phyloP scores from a whole-genome alignment of 2,113 vertebrate species.

The Macaca nemestrina region DNA sequence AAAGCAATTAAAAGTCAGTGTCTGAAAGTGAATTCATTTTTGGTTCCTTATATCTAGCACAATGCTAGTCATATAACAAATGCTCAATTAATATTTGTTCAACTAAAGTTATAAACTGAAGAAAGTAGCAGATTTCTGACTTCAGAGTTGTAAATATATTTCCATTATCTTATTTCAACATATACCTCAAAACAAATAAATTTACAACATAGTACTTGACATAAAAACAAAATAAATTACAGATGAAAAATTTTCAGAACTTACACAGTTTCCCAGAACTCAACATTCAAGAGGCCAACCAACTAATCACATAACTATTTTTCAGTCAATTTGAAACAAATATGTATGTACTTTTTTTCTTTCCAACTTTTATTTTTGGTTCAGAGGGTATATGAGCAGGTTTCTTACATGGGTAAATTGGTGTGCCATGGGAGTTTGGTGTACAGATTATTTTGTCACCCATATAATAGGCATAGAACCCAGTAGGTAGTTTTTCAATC shows the following conservation, averaged over 20 bases:
- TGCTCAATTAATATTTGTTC: not conserved
- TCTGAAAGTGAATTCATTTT: not conserved
- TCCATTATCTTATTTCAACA: not conserved
- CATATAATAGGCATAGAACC: no score
- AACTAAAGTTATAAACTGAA: not conserved
- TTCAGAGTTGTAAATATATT: constrained; percentile 10
- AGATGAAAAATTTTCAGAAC: not conserved
- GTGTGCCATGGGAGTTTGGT: no score
- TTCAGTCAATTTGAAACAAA: not conserved
- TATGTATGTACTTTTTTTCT: no score
- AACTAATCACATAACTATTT: not conserved
- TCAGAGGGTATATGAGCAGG: no score
- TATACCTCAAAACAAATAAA: not conserved
- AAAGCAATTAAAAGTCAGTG: not conserved
- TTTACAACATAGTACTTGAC: not conserved
- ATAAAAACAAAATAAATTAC: not conserved
- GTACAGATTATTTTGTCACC: no score
- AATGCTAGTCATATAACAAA: not conserved
- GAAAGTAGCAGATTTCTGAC: not conserved
- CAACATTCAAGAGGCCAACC: not conserved
- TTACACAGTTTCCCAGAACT: not conserved
- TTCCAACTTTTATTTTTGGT: no score
- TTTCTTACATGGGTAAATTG: no score
- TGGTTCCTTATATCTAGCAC: not conserved
- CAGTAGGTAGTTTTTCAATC: no score